Evolutionary conservation across 2,113 vertebrate genomes (phyloP).

Genomic region (Delphinus delphis): DNA sequence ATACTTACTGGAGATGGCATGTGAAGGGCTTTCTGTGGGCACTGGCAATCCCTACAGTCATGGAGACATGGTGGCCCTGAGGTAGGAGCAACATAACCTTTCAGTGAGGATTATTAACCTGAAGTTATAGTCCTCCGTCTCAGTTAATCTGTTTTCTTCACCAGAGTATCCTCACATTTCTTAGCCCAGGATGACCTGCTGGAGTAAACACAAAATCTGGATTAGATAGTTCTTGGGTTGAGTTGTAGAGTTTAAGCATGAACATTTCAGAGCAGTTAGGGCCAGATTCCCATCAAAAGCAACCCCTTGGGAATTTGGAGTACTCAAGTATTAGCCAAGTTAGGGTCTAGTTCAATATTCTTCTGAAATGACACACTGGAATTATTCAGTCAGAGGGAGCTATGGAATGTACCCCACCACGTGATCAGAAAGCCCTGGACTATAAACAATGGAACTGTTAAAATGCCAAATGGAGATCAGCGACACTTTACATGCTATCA

Average conservation of each 20-base stretch:
- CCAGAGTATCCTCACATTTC: neutral
- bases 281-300: slow-evolving; percentile 70
- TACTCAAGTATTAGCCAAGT: slow-evolving; percentile 67
- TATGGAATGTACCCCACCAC: slow-evolving; percentile 58
- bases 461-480: neutral
- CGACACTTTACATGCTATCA: slow-evolving; percentile 34
- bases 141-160: neutral
- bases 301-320: slow-evolving; percentile 65
- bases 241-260: slow-evolving; percentile 59
- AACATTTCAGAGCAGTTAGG: slow-evolving; percentile 55
- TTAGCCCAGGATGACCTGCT: slow-evolving; percentile 26
- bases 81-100: neutral
- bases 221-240: slow-evolving; percentile 43
- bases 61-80: neutral
- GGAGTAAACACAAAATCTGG: slow-evolving; percentile 16
- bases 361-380: slow-evolving; percentile 74
- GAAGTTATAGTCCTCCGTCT: neutral
- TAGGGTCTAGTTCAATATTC: slow-evolving; percentile 72
- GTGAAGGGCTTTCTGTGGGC: neutral
- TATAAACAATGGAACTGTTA: slow-evolving; percentile 44
- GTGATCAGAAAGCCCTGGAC: slow-evolving; percentile 25
- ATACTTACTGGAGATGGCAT: neutral
- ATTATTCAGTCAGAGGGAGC: slow-evolving; percentile 65
- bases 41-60: neutral
- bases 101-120: neutral